Evolutionary conservation across 2,888 invertebrate genomes (phyloP), one percentile per base, ranked within the genome.

Genomic region (Electrophaes corylata): DNA sequence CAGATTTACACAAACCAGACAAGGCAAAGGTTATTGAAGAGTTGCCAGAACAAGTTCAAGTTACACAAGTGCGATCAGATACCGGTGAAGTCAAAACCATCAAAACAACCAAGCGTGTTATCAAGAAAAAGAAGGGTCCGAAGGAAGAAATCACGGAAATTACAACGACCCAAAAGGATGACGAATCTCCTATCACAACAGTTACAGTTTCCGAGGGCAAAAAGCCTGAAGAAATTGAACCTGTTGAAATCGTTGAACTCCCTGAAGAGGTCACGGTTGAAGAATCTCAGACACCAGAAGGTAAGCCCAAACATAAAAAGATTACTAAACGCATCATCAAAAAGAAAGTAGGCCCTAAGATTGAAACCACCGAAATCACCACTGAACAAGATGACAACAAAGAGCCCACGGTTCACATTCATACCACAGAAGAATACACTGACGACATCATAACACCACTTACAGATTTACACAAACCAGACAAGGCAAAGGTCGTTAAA

Each of bases 41-140:
- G 33, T 4, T 10, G 23, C 46, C 46, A 11, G 46, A 46, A 19
- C 85, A 88, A 68, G 82, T 87, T 11, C 75, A 77, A 6, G 84
- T 88, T 66, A 79, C 55, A 71, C 77, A 58, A 84, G 81, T 1
- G 81, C 80, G 47, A 64, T 77, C 2, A 78, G 78, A 31, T 78
- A 75, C 60, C 1, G 41, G 41, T 6, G 23, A 41, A 12, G 12
- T 41, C 12, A 23, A 41, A 8, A 41, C 41, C 12, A 80, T 83
- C 0, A 73, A 71, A 51, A 72, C 69, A 0, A 65, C 48, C 4
- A 75, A 65, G 44, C 65, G 60, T 2, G 49, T 75, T 4, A 71
- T 83, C 14, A 81, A 65, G 46, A 77, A 75, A 46, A 71, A 76
- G 44, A 71, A 69, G 47, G 72, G 74, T 0, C 0, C 62, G 4